A percentile compares a stretch with the other conserved stretches of the same genome.
Evolutionary conservation across 2,888 invertebrate species (phyloP).

Genomic region (Drosophila seclusa): DNA sequence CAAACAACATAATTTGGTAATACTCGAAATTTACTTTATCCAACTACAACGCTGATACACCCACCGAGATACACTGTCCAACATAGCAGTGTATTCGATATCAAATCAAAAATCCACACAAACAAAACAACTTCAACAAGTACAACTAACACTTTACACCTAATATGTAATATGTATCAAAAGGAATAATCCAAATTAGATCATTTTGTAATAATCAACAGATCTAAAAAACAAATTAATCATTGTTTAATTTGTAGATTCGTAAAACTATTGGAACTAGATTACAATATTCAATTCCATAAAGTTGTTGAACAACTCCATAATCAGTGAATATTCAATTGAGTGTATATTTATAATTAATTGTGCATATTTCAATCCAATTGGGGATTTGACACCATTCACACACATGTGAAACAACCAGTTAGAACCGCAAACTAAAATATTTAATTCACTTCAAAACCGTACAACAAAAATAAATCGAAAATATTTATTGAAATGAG

Average conservation of each 20-base stretch:
- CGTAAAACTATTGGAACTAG: background rate
- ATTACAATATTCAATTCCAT: background rate
- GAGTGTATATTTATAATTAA: constrained; percentile 15
- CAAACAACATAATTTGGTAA: background rate
- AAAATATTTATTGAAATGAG: constrained; percentile 13
- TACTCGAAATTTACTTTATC: background rate
- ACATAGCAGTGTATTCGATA: constrained; percentile 4
- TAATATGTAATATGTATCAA: background rate
- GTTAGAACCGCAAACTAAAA: background rate
- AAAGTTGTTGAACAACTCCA: background rate
- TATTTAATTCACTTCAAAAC: background rate
- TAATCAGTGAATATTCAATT: constrained; percentile 17
- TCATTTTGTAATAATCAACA: background rate
- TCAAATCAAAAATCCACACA: constrained; percentile 4
- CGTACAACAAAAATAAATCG: constrained; percentile 2
- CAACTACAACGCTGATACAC: constrained; percentile 25
- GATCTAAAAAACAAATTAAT: background rate
- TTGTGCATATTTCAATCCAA: constrained; percentile 22
- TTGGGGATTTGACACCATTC: constrained; percentile 23
- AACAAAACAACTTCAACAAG: background rate
- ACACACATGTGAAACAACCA: background rate
- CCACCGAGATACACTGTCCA: constrained; percentile 23
- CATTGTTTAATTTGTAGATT: background rate
- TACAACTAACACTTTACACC: constrained; percentile 13
- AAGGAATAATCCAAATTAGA: background rate